Base-by-base conservation (phyloP, 2,888 invertebrate species). In the Drosophila peninsularis region DNA sequence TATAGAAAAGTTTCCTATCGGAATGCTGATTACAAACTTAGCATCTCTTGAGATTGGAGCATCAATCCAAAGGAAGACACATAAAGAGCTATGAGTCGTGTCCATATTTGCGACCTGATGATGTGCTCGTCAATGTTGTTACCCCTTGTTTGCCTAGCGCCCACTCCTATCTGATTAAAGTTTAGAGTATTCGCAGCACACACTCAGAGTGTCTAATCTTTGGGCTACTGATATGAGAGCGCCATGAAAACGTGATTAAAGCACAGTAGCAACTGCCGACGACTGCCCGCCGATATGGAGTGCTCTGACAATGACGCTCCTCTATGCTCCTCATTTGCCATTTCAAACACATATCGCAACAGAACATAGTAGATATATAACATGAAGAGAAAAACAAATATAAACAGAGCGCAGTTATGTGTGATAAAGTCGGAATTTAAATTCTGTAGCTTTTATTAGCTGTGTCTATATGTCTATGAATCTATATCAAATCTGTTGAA, bases 321-420 rank as follows among this genome's bases (percentile, higher is more conserved):
- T 75, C 63, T 79, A 54, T 54, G 19, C 24, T 56, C 11, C 39
- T 45, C 36, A 77, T 53, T 53, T 60, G 41, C 21, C 44, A 53
- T 61, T 60, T 62, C 47, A 34, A 55, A 14, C 37, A 49, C 84
- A 69, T 72, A 65, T 68, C 62, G 41, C 55, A 68, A 68, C 65
- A 56, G 78, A 78, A 65, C 57, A 11, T 42, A 39, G 36, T 27
- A 45, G 37, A 57, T n/a, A 13, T 58, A 58, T 32, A 58, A 55
- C 77, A 37, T n/a, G 30, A 50, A 47, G 41, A 21, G 39, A 21
- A 44, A 21, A 42, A 19, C 7, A n/a, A 36, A 27, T 41, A 37
- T 37, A 17, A 34, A 24, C 21, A n/a, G 14, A 21, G 50, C 19
- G 34, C 52, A 37, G 37, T n/a, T 37, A 27, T 37, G 17, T 27